Base-by-base conservation (phyloP, 1,140 invertebrate species). In the Drosophila quadrilineata region DNA sequence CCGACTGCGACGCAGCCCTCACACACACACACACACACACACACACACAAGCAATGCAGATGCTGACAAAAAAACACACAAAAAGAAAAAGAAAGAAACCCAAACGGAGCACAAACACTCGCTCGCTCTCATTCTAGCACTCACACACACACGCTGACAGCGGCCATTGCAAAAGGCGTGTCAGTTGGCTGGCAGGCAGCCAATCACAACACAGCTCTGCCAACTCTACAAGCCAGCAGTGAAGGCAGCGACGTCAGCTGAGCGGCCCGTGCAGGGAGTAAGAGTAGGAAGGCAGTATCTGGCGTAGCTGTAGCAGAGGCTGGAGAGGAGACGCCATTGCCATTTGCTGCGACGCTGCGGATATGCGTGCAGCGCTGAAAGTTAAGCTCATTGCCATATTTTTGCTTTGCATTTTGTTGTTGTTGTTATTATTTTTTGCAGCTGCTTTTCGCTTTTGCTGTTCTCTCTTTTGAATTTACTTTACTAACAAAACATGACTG, bases 401-500 rank as follows among this genome's bases (percentile, higher is more conserved):
- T 73, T 73, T 70, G 52, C 50, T 52, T 59, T 35, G 31, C 31
- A 17, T 49, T 56, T 71, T 65, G 46, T 40, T 60, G 60, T 53
- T 31, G n/a, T n/a, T n/a, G n/a, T n/a, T n/a, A n/a, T n/a, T n/a
- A n/a, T n/a, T n/a, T n/a, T n/a, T n/a, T n/a, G n/a, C n/a, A n/a
- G n/a, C n/a, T 40, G 41, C 16, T 31, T 41, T 31, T 52, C 10
- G 24, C 31, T 46, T 12, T 17, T 45, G 41, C 19, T 46, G 9
- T 1, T 53, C 60, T 54, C 63, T 67, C 64, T 77, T 85, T 85
- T 71, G 79, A 85, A 85, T 85, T 85, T 85, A 85, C 79, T 85
- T 85, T 85, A 85, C 79, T 85, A 85, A 85, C 79, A 85, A 85
- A 85, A 85, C 79, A 85, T 85, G 79, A 85, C 79, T 85, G 79